Percentiles rank a stretch among this genome's conserved stretches.
Conservation (phyloP, 2,888 invertebrate genomes). For the Cephus spinipes region DNA sequence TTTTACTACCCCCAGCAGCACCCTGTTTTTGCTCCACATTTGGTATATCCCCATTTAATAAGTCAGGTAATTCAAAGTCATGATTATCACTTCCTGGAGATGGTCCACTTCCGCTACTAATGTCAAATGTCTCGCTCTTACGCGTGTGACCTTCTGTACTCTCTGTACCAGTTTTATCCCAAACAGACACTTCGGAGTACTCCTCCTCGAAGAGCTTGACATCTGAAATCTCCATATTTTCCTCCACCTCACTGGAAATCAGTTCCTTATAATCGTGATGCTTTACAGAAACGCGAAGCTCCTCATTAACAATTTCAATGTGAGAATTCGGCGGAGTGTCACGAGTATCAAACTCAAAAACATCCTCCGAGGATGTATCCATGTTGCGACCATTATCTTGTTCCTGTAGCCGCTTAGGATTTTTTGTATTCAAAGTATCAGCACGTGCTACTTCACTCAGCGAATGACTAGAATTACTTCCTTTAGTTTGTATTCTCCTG, state of each 20-base stretch:
- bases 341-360: constrained; percentile 54
- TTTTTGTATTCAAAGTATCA: constrained; percentile 28
- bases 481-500: constrained; percentile 47
- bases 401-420: constrained; percentile 19
- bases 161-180: constrained; percentile 59
- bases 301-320: constrained; percentile 53
- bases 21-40: not conserved
- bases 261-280: constrained; percentile 51
- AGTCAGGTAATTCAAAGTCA: constrained; percentile 53
- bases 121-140: constrained; percentile 62
- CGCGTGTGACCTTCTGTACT: constrained; percentile 57
- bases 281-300: constrained; percentile 43
- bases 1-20: constrained; percentile 39
- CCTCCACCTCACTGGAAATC: constrained; percentile 18
- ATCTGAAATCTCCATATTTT: constrained; percentile 27
- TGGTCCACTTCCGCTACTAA: constrained; percentile 58
- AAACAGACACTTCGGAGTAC: constrained; percentile 54
- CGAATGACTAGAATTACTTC: constrained; percentile 58
- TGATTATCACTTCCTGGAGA: constrained; percentile 57
- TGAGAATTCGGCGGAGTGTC: constrained; percentile 64
- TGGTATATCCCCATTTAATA: constrained; percentile 44
- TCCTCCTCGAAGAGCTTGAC: constrained; percentile 48
- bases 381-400: constrained; percentile 42
- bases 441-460: constrained; percentile 49
- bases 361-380: constrained; percentile 55